phyloP scores from a whole-genome alignment of 2,888 invertebrate species.

The Strigamia crassipes region DNA sequence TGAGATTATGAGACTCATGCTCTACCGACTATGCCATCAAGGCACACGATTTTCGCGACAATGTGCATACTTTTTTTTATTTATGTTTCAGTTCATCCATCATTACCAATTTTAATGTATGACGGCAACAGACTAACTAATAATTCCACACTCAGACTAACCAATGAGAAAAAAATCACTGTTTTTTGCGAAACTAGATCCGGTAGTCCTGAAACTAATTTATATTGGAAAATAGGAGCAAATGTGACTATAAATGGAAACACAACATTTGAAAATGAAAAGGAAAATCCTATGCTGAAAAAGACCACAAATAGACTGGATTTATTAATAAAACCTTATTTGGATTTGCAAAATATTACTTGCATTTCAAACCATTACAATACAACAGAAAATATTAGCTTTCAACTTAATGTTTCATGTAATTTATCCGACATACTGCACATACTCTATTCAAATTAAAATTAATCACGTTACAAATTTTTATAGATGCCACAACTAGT shows the following conservation, averaged over 20 bases:
- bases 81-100: neutral
- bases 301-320: neutral
- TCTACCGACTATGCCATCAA: conserved; percentile 42
- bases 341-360: neutral
- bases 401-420: neutral
- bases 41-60: no score
- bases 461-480: neutral
- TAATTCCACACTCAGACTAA: neutral
- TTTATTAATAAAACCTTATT: neutral
- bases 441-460: neutral
- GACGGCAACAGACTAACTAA: neutral
- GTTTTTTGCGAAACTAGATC: neutral
- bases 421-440: neutral
- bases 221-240: neutral
- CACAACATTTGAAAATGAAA: neutral
- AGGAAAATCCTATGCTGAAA: neutral
- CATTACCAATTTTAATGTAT: neutral
- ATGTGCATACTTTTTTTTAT: neutral
- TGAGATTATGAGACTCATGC: conserved; percentile 45
- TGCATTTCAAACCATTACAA: neutral
- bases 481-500: neutral
- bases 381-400: neutral
- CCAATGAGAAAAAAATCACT: neutral
- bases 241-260: neutral
- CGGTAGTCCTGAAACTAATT: neutral